These are phyloP conservation scores for Spialia ferax DNA, from an alignment of 2,888 invertebrate genomes.

Conservation along the genomic window DNA sequence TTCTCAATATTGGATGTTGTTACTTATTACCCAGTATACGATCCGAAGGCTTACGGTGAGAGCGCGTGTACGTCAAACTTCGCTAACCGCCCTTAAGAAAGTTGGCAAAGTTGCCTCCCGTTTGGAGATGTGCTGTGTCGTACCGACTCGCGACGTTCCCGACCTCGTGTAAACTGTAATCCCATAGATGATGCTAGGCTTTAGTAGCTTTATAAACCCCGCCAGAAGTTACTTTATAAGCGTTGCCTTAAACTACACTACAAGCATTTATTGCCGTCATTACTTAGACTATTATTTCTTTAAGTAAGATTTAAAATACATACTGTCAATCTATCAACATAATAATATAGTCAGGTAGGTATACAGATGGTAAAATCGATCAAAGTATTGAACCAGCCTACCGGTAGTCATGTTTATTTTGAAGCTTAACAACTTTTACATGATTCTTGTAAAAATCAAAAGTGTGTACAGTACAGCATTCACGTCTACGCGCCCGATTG, in stretches of 20 bases:
- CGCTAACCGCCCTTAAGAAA: conserved; percentile 83
- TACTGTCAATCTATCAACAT: too few relatives aligned
- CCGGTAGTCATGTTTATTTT: too few relatives aligned
- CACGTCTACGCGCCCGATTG: conserved; percentile 68
- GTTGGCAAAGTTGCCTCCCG: conserved; percentile 80
- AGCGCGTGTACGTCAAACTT: conserved; percentile 84
- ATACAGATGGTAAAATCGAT: too few relatives aligned
- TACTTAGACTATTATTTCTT: conserved; percentile 6
- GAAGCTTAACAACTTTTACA: not conserved
- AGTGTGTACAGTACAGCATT: conserved; percentile 52
- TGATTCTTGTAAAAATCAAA: conserved; percentile 42
- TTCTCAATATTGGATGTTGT: conserved; percentile 68
- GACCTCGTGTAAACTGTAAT: conserved; percentile 81
- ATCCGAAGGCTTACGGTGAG: conserved; percentile 80
- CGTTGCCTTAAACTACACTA: conserved; percentile 56
- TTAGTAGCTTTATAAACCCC: conserved; percentile 79
- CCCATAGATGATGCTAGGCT: conserved; percentile 82
- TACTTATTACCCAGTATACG: conserved; percentile 72
- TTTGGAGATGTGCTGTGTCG: conserved; percentile 74
- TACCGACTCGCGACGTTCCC: conserved; percentile 57
- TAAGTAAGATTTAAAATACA: not conserved
- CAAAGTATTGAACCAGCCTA: too few relatives aligned
- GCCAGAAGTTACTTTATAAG: conserved; percentile 73
- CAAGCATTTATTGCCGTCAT: conserved; percentile 30
- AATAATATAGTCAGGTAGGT: too few relatives aligned